phyloP scores from a whole-genome alignment of 1,140 invertebrate species.

The Mesaphorura yosii region DNA sequence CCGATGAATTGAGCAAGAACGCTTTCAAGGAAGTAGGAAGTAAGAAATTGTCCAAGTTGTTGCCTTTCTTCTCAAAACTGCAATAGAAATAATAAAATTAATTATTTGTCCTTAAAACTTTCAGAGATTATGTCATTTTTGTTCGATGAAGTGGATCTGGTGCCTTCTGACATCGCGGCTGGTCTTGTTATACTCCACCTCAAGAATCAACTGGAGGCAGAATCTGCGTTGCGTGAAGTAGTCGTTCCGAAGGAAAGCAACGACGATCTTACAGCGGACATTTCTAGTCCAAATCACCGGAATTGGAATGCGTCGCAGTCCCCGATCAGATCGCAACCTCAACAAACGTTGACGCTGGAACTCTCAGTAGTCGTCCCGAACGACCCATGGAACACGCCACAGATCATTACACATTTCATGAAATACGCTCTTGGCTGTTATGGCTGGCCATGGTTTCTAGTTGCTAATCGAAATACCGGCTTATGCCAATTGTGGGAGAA shows the following conservation, averaged over 20 bases:
- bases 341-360: too few relatives aligned
- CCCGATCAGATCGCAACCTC: too few relatives aligned
- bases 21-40: constrained; percentile 74
- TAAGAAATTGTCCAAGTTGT: constrained; percentile 34
- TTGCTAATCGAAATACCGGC: constrained; percentile 57
- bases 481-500: constrained; percentile 57
- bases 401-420: constrained; percentile 26
- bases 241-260: not conserved
- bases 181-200: constrained; percentile 61
- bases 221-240: not conserved
- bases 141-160: constrained; percentile 70
- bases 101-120: constrained; percentile 23
- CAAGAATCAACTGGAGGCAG: constrained; percentile 41
- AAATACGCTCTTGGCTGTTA: constrained; percentile 28
- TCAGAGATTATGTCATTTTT: constrained; percentile 56
- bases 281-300: not conserved
- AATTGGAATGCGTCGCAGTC: too few relatives aligned
- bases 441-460: constrained; percentile 79
- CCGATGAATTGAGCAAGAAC: constrained; percentile 64
- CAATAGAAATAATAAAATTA: not conserved
- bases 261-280: not conserved
- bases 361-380: not conserved
- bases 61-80: not conserved
- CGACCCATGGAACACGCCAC: constrained; percentile 24
- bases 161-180: constrained; percentile 76